These are phyloP conservation scores for Drosophila sturtevanti DNA, from an alignment of 1,140 invertebrate species.

Conservation along the genomic window DNA sequence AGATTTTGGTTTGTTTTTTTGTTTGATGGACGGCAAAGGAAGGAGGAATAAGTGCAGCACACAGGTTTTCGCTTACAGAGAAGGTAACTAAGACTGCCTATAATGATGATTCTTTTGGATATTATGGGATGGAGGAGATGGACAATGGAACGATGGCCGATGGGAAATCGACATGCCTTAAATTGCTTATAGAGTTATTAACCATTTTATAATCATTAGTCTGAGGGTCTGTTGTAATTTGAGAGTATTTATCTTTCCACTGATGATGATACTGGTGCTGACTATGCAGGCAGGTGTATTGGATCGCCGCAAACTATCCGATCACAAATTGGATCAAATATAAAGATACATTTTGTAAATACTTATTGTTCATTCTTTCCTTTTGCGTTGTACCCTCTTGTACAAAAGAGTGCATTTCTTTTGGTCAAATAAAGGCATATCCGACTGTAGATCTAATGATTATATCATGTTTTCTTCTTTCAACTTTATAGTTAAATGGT, in stretches of 20 bases:
- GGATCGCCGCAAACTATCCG: background rate
- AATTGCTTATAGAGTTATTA: slow-evolving; percentile 77
- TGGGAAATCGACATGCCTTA: slow-evolving; percentile 26
- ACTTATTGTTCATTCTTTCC: too few species aligned
- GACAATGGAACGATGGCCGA: background rate
- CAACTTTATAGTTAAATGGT: too few species aligned
- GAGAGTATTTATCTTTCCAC: slow-evolving; percentile 28
- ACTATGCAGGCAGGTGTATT: slow-evolving; percentile 22
- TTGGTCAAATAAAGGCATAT: too few species aligned
- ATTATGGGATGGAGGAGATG: background rate
- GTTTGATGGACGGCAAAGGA: background rate
- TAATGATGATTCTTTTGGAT: background rate
- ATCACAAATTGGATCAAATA: slow-evolving; percentile 3
- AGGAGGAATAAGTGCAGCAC: background rate
- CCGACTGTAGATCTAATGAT: too few species aligned
- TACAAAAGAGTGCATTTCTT: too few species aligned
- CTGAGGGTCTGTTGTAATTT: slow-evolving; percentile 40
- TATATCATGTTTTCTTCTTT: too few species aligned
- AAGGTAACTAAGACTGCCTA: slow-evolving; percentile 14
- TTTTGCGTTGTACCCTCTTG: too few species aligned
- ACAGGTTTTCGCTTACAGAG: background rate
- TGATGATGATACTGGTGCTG: slow-evolving; percentile 22
- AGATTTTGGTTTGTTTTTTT: background rate
- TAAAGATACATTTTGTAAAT: background rate
- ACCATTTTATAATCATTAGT: slow-evolving; percentile 57